Evolutionary conservation across 2,888 invertebrate genomes (phyloP), one percentile per base, ranked within the genome.

Genomic region (Cantharis rustica): DNA sequence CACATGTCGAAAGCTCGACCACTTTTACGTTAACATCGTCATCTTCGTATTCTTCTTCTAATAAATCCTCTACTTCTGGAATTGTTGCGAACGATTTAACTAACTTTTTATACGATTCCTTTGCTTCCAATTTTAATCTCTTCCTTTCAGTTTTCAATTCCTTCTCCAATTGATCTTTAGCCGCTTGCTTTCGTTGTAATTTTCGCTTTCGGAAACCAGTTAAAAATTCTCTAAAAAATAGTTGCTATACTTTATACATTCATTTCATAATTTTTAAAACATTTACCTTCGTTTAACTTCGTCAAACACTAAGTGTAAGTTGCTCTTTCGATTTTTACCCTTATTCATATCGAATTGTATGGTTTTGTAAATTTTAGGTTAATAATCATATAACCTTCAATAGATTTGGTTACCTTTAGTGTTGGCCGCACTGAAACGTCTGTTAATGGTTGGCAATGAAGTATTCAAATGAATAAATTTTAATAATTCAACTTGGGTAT

Each of bases 141-240:
- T 93, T 94, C 78, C 91, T 91, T 85, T 95, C 95, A 83, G 93
- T 94, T 86, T 95, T 95, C 3, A 95, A 86, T 81, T 93, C 91
- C 61, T 90, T 89, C 81, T 94, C 91, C 47, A 96, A 86, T 80
- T 95, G 91, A 80, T 94, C 93, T 84, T 94, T 91, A 0, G 95
- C 95, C 82, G 93, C 92, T 82, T 93, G 93, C 84, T 93, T 92
- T 68, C 95, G 90, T 86, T 95, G 93, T 66, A 94, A 87, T 86
- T 96, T 96, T 79, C 96, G 90, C 88, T 95, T 95, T 68, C 92
- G 94, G 86, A 96, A 96, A 1, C 96, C 95, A 80, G 93, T 93
- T 26, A 96, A 87, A 85, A 94, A 96, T 68, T 95, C 95, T 84
- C 95, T 95, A 85, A 73, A 90, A 87, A n/a, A 70, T 71, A 71